These are phyloP conservation scores for Apogon hyalosoma DNA, from an alignment of 2,797 vertebrate species.

Conservation along the genomic window DNA sequence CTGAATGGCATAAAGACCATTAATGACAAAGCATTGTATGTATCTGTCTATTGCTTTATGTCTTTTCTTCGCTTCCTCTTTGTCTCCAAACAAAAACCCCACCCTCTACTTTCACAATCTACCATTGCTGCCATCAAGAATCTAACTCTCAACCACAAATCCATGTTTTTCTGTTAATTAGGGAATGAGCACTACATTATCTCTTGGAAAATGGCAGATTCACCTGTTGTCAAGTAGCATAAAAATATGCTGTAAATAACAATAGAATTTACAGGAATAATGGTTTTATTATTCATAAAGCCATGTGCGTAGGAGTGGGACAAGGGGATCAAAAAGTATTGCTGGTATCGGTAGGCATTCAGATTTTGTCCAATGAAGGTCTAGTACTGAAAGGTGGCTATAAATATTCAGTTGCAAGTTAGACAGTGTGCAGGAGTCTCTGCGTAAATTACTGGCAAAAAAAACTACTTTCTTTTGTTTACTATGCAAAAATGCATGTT, in stretches of 20 bases:
- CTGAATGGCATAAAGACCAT: constrained; percentile 45
- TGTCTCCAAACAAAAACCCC: constrained; percentile 48
- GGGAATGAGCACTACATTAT: constrained; percentile 25
- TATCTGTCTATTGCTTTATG: constrained; percentile 22
- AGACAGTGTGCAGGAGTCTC: no score
- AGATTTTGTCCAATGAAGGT: no score
- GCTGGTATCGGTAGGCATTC: no score
- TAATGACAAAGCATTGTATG: constrained; percentile 33
- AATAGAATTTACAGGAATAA: no score
- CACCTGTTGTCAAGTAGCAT: constrained; percentile 74
- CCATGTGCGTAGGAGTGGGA: no score
- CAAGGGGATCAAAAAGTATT: no score
- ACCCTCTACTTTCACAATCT: constrained; percentile 40
- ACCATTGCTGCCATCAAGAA: constrained; percentile 22
- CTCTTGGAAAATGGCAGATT: constrained; percentile 44
- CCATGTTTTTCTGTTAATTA: constrained; percentile 37
- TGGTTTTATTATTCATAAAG: no score
- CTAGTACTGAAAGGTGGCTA: no score
- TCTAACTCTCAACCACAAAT: constrained; percentile 22
- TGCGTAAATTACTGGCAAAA: not conserved
- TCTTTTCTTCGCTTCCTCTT: constrained; percentile 41
- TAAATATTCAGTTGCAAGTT: no score
- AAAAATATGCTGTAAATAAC: not conserved
- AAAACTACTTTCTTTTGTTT: constrained; percentile 23
- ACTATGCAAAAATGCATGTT: not conserved